A percentile compares a stretch with the other conserved stretches of the same genome.
These are phyloP conservation scores for Apodemia mormo DNA, from an alignment of 2,888 invertebrate species.

Conservation along the genomic window DNA sequence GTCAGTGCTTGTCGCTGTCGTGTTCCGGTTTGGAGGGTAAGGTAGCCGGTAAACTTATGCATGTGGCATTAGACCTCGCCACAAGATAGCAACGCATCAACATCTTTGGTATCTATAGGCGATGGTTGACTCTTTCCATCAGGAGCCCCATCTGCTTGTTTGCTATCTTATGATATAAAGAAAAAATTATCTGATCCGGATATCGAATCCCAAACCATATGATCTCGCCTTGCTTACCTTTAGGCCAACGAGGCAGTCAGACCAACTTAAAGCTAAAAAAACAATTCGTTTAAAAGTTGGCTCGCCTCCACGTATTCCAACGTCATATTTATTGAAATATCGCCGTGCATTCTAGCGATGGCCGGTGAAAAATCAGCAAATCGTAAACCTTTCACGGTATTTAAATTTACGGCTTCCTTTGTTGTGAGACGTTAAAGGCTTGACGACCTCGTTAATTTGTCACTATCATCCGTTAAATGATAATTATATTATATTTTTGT, in stretches of 20 bases:
- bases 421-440: slow-evolving; percentile 10
- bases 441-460: slow-evolving; percentile 15
- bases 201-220: too few species aligned
- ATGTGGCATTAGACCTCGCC: too few species aligned
- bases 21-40: too few species aligned
- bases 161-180: too few species aligned
- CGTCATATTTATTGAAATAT: slow-evolving; percentile 17
- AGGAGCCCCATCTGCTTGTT: too few species aligned
- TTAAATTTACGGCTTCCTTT: slow-evolving; percentile 17
- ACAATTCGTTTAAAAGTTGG: slow-evolving; percentile 1
- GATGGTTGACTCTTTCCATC: too few species aligned
- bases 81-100: too few species aligned
- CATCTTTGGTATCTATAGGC: too few species aligned
- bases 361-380: slow-evolving; percentile 15
- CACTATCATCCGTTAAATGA: slow-evolving; percentile 4
- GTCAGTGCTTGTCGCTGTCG: too few species aligned
- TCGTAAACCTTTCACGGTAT: slow-evolving; percentile 16
- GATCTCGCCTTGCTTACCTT: background rate
- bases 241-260: background rate
- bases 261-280: background rate
- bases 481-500: slow-evolving; percentile 7
- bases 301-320: slow-evolving; percentile 11
- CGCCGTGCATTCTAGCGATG: slow-evolving; percentile 1
- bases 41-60: too few species aligned
- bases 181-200: too few species aligned